Evolutionary conservation across 2,113 vertebrate genomes (phyloP), one percentile per base, ranked within the genome.

Genomic region (Apus apus): DNA sequence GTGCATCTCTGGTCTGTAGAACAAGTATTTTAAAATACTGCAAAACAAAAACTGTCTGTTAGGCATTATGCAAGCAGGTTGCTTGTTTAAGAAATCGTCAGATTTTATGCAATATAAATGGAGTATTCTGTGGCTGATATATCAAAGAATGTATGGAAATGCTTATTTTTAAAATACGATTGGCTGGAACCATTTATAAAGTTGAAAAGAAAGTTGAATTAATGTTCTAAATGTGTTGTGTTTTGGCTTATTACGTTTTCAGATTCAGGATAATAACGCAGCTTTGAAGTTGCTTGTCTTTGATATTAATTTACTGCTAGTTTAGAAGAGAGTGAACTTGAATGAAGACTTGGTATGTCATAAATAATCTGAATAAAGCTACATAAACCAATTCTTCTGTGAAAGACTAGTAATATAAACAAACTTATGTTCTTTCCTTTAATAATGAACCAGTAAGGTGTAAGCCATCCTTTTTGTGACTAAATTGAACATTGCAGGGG

Each of bases 241-340:
- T 90, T 93, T 62, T 70, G 38, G 84, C n/a, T 86, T 94, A 75
- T 64, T 57, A 76, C 77, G 82, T 71, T 74, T 90, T 84, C 45
- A 68, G 50, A 71, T 84, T 87, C 29, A n/a, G 36, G 56, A 32
- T 87, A 81, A 76, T 34, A 73, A 54, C 8, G 29, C n/a, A 32
- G 9, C 64, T 83, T 70, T 71, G 38, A 73, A 81, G 58, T 84
- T 65, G 27, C 51, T 92, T 61, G 26, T 78, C 75, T 94, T 90
- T 88, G 78, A 43, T 53, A 70, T 82, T 96, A 85, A 87, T 78
- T 93, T 92, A 57, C 75, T 94, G 30, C 29, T 84, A 29, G 45
- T 91, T 97, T 79, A 70, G 73, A 79, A 94, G 83, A 86, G 21
- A 34, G 66, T 5, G n/a, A 70, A 45, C 76, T 48, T 58, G 40